These are phyloP conservation scores for Heliconius ethilla DNA, from an alignment of 2,888 invertebrate species.

Conservation along the genomic window DNA sequence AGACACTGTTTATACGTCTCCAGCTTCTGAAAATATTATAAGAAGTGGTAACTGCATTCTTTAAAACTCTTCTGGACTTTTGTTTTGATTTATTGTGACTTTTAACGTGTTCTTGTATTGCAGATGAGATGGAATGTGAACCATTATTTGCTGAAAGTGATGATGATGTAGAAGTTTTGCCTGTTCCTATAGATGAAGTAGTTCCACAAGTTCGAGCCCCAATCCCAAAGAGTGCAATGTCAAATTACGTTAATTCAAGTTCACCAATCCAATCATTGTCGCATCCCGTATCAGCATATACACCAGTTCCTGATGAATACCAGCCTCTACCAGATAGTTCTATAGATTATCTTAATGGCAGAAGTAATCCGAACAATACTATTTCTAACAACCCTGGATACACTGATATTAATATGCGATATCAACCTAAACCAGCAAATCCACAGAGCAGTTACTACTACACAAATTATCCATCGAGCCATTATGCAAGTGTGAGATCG, in stretches of 20 bases:
- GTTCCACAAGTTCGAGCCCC: slow-evolving; percentile 53
- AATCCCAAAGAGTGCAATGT: slow-evolving; percentile 57
- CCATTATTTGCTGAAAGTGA: slow-evolving; percentile 85
- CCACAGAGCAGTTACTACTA: slow-evolving; percentile 63
- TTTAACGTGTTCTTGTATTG: slow-evolving; percentile 39
- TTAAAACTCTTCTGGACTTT: background rate
- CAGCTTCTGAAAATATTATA: slow-evolving; percentile 69
- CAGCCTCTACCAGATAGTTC: slow-evolving; percentile 76
- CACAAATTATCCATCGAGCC: slow-evolving; percentile 57
- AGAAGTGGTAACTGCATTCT: slow-evolving; percentile 63
- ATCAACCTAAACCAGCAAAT: slow-evolving; percentile 66
- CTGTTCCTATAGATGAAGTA: slow-evolving; percentile 57
- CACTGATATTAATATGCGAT: slow-evolving; percentile 66
- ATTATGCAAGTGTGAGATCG: slow-evolving; percentile 53
- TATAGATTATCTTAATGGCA: slow-evolving; percentile 61
- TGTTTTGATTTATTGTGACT: background rate
- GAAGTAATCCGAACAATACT: slow-evolving; percentile 56
- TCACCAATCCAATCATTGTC: slow-evolving; percentile 62
- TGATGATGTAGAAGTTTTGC: slow-evolving; percentile 80
- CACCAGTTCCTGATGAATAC: slow-evolving; percentile 76
- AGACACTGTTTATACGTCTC: slow-evolving; percentile 84
- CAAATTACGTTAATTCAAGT: slow-evolving; percentile 68
- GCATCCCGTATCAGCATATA: slow-evolving; percentile 65
- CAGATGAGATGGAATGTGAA: slow-evolving; percentile 85
- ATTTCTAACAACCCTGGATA: slow-evolving; percentile 54